Evolutionary conservation across 2,888 invertebrate genomes (phyloP).

Genomic region (Chrysina gloriosa): DNA sequence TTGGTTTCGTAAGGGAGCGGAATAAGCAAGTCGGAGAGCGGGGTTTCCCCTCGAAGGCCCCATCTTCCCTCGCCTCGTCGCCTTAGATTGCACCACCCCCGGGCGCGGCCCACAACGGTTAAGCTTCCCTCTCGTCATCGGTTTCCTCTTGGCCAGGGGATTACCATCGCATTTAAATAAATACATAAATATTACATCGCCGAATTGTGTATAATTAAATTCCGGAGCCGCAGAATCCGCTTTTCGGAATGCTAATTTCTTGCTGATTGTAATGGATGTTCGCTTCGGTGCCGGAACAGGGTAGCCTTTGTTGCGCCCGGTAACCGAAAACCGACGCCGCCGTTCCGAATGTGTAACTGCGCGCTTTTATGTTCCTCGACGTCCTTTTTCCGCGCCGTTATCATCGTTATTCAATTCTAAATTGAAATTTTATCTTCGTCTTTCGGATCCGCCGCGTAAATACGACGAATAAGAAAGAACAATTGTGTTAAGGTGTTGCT

Average conservation of each 20-base stretch:
- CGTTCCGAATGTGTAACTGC: conserved; percentile 34
- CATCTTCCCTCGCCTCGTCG: conserved; percentile 20
- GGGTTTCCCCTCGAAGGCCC: background rate
- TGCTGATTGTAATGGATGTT: conserved; percentile 64
- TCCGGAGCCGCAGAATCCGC: conserved; percentile 62
- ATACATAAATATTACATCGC: conserved; percentile 67
- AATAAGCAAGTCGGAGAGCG: conserved; percentile 40
- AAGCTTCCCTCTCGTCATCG: conserved; percentile 55
- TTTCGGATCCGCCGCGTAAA: background rate
- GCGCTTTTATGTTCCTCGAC: conserved; percentile 12
- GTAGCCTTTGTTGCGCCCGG: conserved; percentile 55
- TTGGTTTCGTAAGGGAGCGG: conserved; percentile 53
- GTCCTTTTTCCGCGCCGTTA: background rate
- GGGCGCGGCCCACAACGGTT: conserved; percentile 9
- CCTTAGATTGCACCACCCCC: conserved; percentile 25
- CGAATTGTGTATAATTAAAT: conserved; percentile 67
- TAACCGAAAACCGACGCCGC: conserved; percentile 20
- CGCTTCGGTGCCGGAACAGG: conserved; percentile 55
- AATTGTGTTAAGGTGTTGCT: background rate
- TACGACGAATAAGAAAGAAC: conserved; percentile 9
- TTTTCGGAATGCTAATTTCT: conserved; percentile 63
- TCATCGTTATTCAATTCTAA: conserved; percentile 17
- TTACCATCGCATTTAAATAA: conserved; percentile 67
- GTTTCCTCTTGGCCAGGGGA: conserved; percentile 62
- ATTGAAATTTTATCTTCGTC: conserved; percentile 22